Evolutionary conservation across 2,113 vertebrate genomes (phyloP).

Genomic region (Pterophyllum scalare): DNA sequence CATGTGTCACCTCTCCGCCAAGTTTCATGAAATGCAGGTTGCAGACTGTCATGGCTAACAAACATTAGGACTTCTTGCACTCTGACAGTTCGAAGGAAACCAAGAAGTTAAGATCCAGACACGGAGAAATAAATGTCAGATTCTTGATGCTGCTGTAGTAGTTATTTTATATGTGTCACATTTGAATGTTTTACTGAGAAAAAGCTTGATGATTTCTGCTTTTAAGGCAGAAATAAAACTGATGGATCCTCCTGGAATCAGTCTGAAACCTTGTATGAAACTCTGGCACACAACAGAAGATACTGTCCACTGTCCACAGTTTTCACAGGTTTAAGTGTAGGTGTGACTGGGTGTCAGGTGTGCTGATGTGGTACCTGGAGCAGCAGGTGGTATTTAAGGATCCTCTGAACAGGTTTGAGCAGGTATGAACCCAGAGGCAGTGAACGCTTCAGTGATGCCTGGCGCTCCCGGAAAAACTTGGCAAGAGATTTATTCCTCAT

Average conservation of each 20-base stretch:
- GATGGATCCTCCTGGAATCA: neutral
- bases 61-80: no score
- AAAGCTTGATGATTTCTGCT: no score
- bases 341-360: neutral
- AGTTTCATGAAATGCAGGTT: no score
- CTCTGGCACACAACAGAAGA: neutral
- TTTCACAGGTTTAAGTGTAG: neutral
- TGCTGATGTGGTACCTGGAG: slow-evolving; percentile 84
- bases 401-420: slow-evolving; percentile 95
- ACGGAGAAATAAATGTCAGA: no score
- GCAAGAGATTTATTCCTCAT: slow-evolving; percentile 91
- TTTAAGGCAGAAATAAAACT: neutral
- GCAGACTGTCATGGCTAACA: no score
- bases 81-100: no score
- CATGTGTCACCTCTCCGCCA: no score
- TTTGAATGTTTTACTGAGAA: no score
- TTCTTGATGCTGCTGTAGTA: no score
- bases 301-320: no score
- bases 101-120: no score
- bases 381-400: slow-evolving; percentile 96
- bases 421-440: slow-evolving; percentile 93
- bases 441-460: slow-evolving; percentile 84
- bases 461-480: slow-evolving; percentile 90
- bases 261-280: neutral
- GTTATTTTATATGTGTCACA: no score